Conservation (phyloP, 2,797 vertebrate genomes). For the Atherinosoma microstoma region DNA sequence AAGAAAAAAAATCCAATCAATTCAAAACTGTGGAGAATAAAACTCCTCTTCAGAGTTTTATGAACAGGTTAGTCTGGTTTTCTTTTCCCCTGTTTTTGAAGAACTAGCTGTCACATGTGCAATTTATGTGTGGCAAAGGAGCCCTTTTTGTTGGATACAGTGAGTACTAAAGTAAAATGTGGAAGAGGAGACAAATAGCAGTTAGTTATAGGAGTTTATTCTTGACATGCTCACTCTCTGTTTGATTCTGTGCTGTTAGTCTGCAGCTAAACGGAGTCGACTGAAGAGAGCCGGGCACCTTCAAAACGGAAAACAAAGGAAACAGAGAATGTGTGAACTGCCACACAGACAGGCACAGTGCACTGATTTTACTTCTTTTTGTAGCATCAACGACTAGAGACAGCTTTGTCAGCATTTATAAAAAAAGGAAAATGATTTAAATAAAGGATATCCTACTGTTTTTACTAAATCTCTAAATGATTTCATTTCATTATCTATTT, state of each 20-base stretch:
- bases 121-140: not conserved
- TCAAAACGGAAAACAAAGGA: not conserved
- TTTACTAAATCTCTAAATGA: constrained; percentile 4
- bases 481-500: constrained; percentile 35
- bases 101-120: too few relatives aligned
- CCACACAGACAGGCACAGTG: not conserved
- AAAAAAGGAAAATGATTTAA: constrained; percentile 18
- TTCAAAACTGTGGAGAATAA: not conserved
- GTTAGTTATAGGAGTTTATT: not conserved
- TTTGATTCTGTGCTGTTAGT: not conserved
- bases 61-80: not conserved
- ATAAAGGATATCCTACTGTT: not conserved
- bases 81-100: too few relatives aligned
- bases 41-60: not conserved
- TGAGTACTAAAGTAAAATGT: not conserved
- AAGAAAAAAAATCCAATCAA: not conserved
- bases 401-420: not conserved
- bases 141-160: not conserved
- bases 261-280: not conserved
- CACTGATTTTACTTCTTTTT: not conserved
- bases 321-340: not conserved
- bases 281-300: not conserved
- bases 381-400: not conserved
- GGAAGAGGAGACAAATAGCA: not conserved
- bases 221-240: not conserved